Base-by-base conservation (phyloP, 2,113 vertebrate species). In the Antennarius striatus region DNA sequence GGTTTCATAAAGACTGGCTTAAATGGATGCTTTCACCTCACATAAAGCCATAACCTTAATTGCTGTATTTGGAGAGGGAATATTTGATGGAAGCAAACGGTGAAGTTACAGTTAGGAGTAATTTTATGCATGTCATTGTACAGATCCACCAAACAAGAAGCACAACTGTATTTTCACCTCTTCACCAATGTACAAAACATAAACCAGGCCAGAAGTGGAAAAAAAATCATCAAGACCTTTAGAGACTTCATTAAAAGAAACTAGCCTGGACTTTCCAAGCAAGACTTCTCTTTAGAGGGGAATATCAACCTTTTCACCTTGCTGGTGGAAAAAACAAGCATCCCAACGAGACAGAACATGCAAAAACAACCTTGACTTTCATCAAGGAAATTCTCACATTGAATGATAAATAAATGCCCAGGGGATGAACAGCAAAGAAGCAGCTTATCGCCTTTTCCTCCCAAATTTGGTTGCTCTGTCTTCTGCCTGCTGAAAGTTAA, bases 291-390 rank as follows among this genome's bases (percentile, higher is more conserved):
- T 90, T 89, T 75, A 53, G 88, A 84, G 89, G 73, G 68, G 67
- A 72, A 85, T 85, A 84, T 84, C 85, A 91, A 91, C 90, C 89
- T 92, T 88, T 92, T 91, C 88, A 90, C 90, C 90, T 91, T 89
- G 87, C 79, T 90, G 72, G 83, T 87, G 87, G 86, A 91, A 90
- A 54, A 83, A 90, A 86, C 71, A 85, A 78, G 81, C 82, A 86
- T 91, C 83, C 86, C 77, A 79, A 89, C 73, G 81, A 91, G 86
- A 86, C 90, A 73, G 83, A 78, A 86, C 79, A 75, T 82, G 83
- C 77, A 85, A 89, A 92, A 92, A 92, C 91, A 92, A 93, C 91
- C 92, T 92, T 92, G 90, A 90, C 90, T 90, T 92, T 89, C 89
- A 91, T 92, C 90, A 90, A 90, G 86, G 86, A 92, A 91, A 91